phyloP scores from a whole-genome alignment of 2,113 vertebrate genomes.

The Chlamydotis undulata region DNA sequence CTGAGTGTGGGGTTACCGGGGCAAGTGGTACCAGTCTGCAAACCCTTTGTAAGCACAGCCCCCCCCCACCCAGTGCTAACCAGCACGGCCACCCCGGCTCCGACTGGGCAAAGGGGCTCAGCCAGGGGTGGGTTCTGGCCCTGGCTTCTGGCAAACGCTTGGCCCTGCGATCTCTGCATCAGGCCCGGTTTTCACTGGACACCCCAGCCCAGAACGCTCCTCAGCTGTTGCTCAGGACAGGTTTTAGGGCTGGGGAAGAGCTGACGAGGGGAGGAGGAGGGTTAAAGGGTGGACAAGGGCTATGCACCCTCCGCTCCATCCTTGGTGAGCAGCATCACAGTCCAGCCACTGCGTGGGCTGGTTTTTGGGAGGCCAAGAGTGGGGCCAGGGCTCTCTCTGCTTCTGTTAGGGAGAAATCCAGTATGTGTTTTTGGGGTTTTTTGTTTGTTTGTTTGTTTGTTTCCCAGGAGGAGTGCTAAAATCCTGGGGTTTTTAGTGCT shows the following conservation, averaged over 20 bases:
- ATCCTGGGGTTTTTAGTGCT: background rate
- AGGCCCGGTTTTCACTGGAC: no score
- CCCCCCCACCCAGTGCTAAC: background rate
- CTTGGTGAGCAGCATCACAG: no score
- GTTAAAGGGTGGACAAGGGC: background rate
- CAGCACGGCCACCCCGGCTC: background rate
- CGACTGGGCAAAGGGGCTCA: background rate
- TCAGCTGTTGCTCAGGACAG: background rate
- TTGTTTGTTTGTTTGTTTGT: no score
- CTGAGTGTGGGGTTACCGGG: background rate
- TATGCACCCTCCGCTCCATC: no score
- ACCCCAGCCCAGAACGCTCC: no score
- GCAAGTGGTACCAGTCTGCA: background rate
- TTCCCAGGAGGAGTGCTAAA: background rate
- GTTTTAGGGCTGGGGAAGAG: no score
- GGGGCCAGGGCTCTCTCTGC: no score
- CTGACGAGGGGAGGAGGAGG: no score
- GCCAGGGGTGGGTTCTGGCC: background rate
- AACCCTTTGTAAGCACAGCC: background rate
- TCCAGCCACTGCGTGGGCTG: no score
- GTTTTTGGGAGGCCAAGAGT: no score
- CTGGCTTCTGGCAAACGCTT: background rate
- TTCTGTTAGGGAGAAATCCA: no score
- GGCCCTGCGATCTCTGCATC: background rate
- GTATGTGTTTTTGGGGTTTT: no score